Percentiles rank a stretch among this genome's conserved stretches.
Conservation (phyloP, 2,113 vertebrate genomes). For the Herpetotheres cachinnans region DNA sequence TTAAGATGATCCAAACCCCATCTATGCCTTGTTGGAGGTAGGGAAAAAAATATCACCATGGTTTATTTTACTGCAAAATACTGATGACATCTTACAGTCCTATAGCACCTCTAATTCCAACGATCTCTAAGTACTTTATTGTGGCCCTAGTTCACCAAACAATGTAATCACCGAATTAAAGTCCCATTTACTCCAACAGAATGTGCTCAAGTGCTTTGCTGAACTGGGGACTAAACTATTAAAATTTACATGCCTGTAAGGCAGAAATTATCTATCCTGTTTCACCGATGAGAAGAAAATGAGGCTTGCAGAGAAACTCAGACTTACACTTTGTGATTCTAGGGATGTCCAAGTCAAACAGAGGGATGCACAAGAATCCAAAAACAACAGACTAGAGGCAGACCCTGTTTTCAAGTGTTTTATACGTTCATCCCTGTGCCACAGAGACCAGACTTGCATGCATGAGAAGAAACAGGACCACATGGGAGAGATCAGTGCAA, state of each 20-base stretch:
- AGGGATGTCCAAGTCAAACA: conserved; percentile 10
- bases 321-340: neutral
- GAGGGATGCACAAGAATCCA: neutral
- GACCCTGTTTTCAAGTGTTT: neutral
- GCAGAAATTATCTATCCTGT: neutral
- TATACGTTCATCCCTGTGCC: neutral
- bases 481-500: neutral
- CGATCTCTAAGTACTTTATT: neutral
- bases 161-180: conserved; percentile 21
- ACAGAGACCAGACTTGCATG: neutral
- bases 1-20: neutral
- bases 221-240: neutral
- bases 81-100: neutral
- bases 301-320: neutral
- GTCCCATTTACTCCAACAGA: neutral
- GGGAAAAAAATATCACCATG: neutral
- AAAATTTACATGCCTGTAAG: conserved; percentile 11
- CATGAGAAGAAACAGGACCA: neutral
- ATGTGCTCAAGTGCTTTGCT: conserved; percentile 13
- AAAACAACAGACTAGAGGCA: neutral
- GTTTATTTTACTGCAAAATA: neutral
- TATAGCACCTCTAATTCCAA: neutral
- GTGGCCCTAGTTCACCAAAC: neutral
- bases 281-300: neutral
- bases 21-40: neutral